A percentile compares a stretch with the other conserved stretches of the same genome.
phyloP scores from a whole-genome alignment of 2,888 invertebrate genomes.

The Plebejus anna region DNA sequence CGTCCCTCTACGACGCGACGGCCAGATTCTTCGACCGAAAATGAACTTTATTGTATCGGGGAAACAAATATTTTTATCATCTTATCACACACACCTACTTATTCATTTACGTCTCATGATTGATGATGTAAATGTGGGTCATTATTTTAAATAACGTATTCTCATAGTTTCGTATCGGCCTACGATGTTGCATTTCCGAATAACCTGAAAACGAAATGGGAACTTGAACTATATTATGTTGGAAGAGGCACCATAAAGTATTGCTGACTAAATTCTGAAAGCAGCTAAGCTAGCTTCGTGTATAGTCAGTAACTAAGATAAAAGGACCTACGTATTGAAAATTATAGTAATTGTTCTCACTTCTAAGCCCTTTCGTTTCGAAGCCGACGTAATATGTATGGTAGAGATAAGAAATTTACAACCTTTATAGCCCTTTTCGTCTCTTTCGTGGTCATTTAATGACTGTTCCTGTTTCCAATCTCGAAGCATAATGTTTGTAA shows the following conservation, averaged over 20 bases:
- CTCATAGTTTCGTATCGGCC: not conserved
- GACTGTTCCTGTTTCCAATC: not conserved
- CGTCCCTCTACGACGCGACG: conserved; percentile 47
- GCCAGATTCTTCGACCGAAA: conserved; percentile 26
- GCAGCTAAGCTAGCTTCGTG: not conserved
- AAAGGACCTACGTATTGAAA: not conserved
- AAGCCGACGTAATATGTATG: too few relatives aligned
- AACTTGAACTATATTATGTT: not conserved
- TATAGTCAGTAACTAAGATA: not conserved
- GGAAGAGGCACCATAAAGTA: not conserved
- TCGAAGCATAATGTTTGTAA: conserved; percentile 14
- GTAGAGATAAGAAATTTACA: too few relatives aligned
- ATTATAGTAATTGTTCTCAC: not conserved
- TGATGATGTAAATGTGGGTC: conserved; percentile 34
- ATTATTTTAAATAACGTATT: conserved; percentile 26
- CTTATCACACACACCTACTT: conserved; percentile 39
- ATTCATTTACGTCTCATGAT: conserved; percentile 31
- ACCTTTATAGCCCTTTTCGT: not conserved
- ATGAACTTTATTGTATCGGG: conserved; percentile 31
- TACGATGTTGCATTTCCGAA: not conserved
- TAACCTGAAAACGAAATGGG: not conserved
- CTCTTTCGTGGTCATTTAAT: not conserved
- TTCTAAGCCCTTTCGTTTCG: not conserved
- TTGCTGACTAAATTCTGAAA: not conserved
- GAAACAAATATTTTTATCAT: conserved; percentile 34